A percentile compares a stretch with the other conserved stretches of the same genome.
phyloP scores from a whole-genome alignment of 2,797 vertebrate genomes.

The Thalassophryne amazonica region DNA sequence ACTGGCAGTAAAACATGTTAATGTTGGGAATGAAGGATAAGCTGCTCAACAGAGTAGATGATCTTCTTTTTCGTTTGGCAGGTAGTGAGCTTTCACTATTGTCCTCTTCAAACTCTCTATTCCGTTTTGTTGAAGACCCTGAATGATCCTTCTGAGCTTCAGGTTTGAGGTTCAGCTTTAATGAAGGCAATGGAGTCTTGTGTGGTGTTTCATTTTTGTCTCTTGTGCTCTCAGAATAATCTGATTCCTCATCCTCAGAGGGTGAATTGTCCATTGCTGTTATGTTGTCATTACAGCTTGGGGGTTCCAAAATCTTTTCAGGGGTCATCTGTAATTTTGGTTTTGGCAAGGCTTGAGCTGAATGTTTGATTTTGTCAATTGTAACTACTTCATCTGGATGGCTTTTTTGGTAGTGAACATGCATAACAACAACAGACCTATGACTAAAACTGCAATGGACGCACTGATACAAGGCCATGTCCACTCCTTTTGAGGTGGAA shows the following conservation, averaged over 20 bases:
- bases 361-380: conserved; percentile 86
- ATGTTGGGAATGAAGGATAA: background rate
- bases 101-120: conserved; percentile 62
- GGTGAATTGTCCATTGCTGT: background rate
- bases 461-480: conserved; percentile 81
- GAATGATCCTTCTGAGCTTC: conserved; percentile 6
- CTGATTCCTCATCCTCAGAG: background rate
- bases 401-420: conserved; percentile 90
- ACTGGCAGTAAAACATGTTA: conserved; percentile 40
- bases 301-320: conserved; percentile 35
- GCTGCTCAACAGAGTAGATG: background rate
- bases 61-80: conserved; percentile 60
- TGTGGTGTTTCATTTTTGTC: background rate
- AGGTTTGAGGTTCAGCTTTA: background rate
- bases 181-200: background rate
- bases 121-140: conserved; percentile 56
- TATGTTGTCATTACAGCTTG: background rate
- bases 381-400: conserved; percentile 86
- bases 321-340: conserved; percentile 58
- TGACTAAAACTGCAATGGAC: conserved; percentile 86
- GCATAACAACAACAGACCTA: conserved; percentile 86
- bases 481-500: conserved; percentile 60
- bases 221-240: background rate
- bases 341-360: conserved; percentile 60
- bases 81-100: conserved; percentile 60